Evolutionary conservation across 2,888 invertebrate genomes (phyloP), one percentile per base, ranked within the genome.

Genomic region (Linyphia triangularis): DNA sequence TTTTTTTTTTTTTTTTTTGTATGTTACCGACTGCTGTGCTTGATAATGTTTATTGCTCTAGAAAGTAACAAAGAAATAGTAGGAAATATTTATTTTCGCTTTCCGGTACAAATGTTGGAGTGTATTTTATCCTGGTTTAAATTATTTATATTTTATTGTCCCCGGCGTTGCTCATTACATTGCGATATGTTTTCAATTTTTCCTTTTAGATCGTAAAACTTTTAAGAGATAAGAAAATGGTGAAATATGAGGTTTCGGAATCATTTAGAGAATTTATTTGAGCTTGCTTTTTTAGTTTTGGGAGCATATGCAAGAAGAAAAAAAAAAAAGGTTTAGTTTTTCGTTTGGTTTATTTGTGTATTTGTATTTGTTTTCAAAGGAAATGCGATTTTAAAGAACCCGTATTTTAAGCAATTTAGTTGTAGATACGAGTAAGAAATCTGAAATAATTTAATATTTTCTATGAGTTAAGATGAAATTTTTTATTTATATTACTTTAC

Each of bases 161-260:
- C 43, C 63, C 26, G 22, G 24, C 7, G 82, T 37, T 63, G 72
- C 72, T 82, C 72, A 82, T 82, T 82, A 82, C 72, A 70, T 19
- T 33, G 61, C 43, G 63, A 82, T 82, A 82, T 82, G 63, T 82
- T 82, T 82, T 82, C 82, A 82, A 82, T 82, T 82, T 82, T 70
- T 63, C 51, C 51, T 16, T 72, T 72, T 24, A 72, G 33, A 63
- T 72, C 82, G 72, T 82, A 82, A 82, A 82, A 82, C 82, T 82
- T 82, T 82, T 82, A 61, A 72, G 72, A 82, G 43, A 61, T 43
- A 82, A 70, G 59, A 22, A 59, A 61, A 26, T 51, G 19, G 9
- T 82, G 43, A 82, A 72, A 82, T 82, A 82, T 63, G 70, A 72
- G 40, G 51, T 51, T 51, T 19, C 40, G 72, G 63, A 82, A 82